phyloP scores from a whole-genome alignment of 2,888 invertebrate genomes.

The Xanthorhoe spadicearia region DNA sequence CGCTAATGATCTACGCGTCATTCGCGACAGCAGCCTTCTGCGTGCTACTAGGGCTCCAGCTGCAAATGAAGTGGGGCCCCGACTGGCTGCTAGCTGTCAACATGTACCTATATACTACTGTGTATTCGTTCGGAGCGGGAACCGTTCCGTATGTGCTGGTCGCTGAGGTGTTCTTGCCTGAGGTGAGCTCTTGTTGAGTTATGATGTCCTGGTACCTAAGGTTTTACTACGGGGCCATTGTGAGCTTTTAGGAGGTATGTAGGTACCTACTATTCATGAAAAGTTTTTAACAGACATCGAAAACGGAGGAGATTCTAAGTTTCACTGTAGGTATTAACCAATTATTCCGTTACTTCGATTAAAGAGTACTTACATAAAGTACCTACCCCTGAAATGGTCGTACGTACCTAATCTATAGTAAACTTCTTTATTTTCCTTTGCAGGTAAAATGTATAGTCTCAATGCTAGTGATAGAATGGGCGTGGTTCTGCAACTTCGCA shows the following conservation, averaged over 20 bases:
- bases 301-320: too few relatives aligned
- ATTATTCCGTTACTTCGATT: too few relatives aligned
- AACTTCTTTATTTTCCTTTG: too few relatives aligned
- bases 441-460: slow-evolving; percentile 63
- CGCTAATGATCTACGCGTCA: slow-evolving; percentile 56
- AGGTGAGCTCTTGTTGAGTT: slow-evolving; percentile 50
- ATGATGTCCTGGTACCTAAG: slow-evolving; percentile 28
- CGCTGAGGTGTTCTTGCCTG: slow-evolving; percentile 65
- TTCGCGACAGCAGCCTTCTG: slow-evolving; percentile 53
- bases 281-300: too few relatives aligned
- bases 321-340: too few relatives aligned
- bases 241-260: too few relatives aligned
- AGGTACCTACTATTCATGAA: too few relatives aligned
- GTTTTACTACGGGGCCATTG: too few relatives aligned
- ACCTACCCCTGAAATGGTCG: too few relatives aligned
- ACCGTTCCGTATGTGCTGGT: slow-evolving; percentile 63
- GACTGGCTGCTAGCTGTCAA: slow-evolving; percentile 57
- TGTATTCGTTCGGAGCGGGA: slow-evolving; percentile 60
- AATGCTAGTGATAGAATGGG: slow-evolving; percentile 63
- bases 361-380: too few relatives aligned
- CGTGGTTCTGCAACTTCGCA: slow-evolving; percentile 63
- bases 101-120: slow-evolving; percentile 55
- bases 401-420: too few relatives aligned
- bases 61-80: slow-evolving; percentile 66
- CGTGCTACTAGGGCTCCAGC: slow-evolving; percentile 59